Conservation (phyloP, 2,888 invertebrate species). For the Volucella bombylans region DNA sequence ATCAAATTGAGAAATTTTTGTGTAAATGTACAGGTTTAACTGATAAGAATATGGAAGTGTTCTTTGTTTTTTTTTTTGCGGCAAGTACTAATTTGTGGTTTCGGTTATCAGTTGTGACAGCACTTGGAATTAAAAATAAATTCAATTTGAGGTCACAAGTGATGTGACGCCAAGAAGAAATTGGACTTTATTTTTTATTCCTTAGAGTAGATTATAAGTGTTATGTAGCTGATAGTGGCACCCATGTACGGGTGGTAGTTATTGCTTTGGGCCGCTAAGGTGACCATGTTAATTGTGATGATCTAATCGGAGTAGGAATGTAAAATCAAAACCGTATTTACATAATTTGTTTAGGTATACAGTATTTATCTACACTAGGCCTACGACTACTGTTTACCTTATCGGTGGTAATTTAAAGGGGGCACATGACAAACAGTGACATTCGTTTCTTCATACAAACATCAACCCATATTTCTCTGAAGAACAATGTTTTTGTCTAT, state of each 20-base stretch:
- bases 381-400: too few relatives aligned
- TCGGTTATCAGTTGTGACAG: background rate
- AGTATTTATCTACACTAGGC: too few relatives aligned
- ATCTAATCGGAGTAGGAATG: slow-evolving; percentile 4
- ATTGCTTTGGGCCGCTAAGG: background rate
- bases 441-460: too few relatives aligned
- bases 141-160: slow-evolving; percentile 4
- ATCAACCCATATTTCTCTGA: too few relatives aligned
- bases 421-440: too few relatives aligned
- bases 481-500: too few relatives aligned
- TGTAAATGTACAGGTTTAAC: background rate
- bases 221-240: background rate
- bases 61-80: too few relatives aligned
- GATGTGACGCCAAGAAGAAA: slow-evolving; percentile 5
- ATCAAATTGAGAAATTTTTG: slow-evolving; percentile 3
- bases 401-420: too few relatives aligned
- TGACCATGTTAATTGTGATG: slow-evolving; percentile 30
- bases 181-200: background rate
- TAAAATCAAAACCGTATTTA: background rate
- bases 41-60: background rate
- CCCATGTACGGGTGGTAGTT: background rate
- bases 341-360: background rate
- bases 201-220: background rate
- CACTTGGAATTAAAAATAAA: background rate
- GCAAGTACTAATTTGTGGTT: background rate